phyloP scores from a whole-genome alignment of 2,888 invertebrate genomes.

The Salticus scenicus region DNA sequence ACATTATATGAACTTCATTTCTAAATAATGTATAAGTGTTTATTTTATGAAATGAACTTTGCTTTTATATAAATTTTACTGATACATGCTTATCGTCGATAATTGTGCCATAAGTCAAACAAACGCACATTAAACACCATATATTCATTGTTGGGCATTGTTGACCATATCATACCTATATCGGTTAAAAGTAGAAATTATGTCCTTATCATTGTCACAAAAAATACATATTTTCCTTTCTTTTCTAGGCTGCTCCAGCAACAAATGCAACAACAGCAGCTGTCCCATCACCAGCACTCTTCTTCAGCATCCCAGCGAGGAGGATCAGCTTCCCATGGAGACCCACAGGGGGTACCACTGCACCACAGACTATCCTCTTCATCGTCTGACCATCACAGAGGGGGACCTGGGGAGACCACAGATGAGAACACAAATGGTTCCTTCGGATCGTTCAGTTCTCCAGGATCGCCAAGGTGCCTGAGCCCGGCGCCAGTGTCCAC shows the following conservation, averaged over 20 bases:
- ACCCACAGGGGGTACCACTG: slow-evolving; percentile 20
- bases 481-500: slow-evolving; percentile 72
- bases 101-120: too few species aligned
- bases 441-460: slow-evolving; percentile 58
- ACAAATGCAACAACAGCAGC: slow-evolving; percentile 72
- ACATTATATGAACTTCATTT: too few species aligned
- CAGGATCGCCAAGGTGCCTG: slow-evolving; percentile 52
- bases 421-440: slow-evolving; percentile 70
- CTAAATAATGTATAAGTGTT: too few species aligned
- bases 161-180: too few species aligned
- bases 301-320: slow-evolving; percentile 32
- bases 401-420: slow-evolving; percentile 63
- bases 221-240: background rate
- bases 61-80: too few species aligned
- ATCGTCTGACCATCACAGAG: slow-evolving; percentile 43
- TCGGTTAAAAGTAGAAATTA: too few species aligned
- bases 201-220: too few species aligned
- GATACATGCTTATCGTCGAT: too few species aligned
- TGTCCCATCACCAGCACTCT: slow-evolving; percentile 44
- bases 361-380: slow-evolving; percentile 64
- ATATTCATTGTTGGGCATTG: too few species aligned
- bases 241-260: slow-evolving; percentile 69
- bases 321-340: slow-evolving; percentile 21
- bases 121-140: too few species aligned
- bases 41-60: too few species aligned